A percentile compares a stretch with the other conserved stretches of the same genome.
Evolutionary conservation across 2,113 vertebrate genomes (phyloP).

Genomic region (Myxocyprinus asiaticus): DNA sequence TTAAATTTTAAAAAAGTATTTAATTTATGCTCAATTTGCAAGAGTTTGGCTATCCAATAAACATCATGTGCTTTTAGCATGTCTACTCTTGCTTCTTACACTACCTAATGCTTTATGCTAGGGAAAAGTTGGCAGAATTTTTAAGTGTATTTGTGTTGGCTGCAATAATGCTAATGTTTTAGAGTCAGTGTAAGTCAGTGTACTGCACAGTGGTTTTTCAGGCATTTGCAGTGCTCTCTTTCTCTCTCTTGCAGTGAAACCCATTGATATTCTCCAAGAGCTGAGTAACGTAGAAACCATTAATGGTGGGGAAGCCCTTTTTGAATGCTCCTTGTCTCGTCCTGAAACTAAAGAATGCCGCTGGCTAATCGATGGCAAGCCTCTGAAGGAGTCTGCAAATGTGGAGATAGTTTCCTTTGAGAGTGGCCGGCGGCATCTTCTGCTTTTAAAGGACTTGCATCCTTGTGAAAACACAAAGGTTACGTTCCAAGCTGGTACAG

Average conservation of each 20-base stretch:
- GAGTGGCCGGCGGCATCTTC: conserved; percentile 86
- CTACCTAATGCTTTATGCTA: neutral
- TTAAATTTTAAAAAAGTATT: no score
- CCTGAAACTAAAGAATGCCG: conserved; percentile 85
- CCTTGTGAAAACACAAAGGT: conserved; percentile 83
- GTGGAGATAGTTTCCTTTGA: conserved; percentile 90
- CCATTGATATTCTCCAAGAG: conserved; percentile 83
- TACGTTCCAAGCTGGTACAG: conserved; percentile 84
- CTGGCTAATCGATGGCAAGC: conserved; percentile 87
- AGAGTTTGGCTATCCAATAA: conserved; percentile 8
- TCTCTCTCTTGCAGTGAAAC: conserved; percentile 65
- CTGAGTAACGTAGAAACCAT: conserved; percentile 85
- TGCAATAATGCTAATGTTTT: neutral
- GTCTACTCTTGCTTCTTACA: neutral
- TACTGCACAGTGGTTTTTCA: neutral
- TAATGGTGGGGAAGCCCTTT: conserved; percentile 90
- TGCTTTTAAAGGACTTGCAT: conserved; percentile 88
- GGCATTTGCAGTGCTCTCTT: conserved; percentile 4
- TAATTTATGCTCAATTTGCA: neutral
- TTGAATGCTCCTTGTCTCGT: conserved; percentile 88
- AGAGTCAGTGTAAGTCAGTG: no score
- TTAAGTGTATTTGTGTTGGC: neutral
- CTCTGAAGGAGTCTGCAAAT: conserved; percentile 80
- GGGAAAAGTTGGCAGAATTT: neutral
- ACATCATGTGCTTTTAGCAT: neutral